These are phyloP conservation scores for Odiellus spinosus DNA, from an alignment of 2,888 invertebrate species.

Conservation along the genomic window DNA sequence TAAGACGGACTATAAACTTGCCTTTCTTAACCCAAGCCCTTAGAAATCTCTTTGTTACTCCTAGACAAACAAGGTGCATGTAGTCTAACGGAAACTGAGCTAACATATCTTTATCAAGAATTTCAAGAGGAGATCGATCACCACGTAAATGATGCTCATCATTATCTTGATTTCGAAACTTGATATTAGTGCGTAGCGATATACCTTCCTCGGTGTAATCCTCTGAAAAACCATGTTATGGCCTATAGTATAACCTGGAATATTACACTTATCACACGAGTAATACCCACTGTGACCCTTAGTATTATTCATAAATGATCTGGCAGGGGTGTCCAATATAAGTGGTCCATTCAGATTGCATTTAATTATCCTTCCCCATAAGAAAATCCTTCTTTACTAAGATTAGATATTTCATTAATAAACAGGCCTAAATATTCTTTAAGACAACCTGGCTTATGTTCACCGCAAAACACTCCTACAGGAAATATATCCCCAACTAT, in stretches of 20 bases:
- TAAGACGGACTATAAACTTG: not conserved
- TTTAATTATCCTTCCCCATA: too few relatives aligned
- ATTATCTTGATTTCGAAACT: constrained; percentile 14
- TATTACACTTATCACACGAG: constrained; percentile 5
- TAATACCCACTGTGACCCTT: constrained; percentile 3
- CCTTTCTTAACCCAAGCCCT: constrained; percentile 4
- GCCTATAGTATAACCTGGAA: not conserved
- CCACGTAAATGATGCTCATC: constrained; percentile 16
- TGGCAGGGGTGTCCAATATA: constrained; percentile 2
- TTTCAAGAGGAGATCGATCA: constrained; percentile 4
- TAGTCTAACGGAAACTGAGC: constrained; percentile 5
- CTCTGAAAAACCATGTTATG: not conserved
- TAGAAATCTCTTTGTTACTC: constrained; percentile 3
- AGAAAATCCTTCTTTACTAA: not conserved
- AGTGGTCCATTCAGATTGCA: too few relatives aligned
- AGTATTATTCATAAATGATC: not conserved
- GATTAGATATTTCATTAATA: not conserved
- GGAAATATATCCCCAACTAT: not conserved
- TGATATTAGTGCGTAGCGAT: constrained; percentile 12
- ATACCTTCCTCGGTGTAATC: not conserved
- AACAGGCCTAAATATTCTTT: not conserved
- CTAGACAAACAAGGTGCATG: constrained; percentile 8
- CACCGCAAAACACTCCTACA: not conserved
- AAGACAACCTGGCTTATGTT: not conserved
- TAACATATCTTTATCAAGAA: constrained; percentile 4